Percentiles rank a stretch among this genome's conserved stretches.
Evolutionary conservation across 2,888 invertebrate species (phyloP).

Genomic region (Tiliacea aurago): DNA sequence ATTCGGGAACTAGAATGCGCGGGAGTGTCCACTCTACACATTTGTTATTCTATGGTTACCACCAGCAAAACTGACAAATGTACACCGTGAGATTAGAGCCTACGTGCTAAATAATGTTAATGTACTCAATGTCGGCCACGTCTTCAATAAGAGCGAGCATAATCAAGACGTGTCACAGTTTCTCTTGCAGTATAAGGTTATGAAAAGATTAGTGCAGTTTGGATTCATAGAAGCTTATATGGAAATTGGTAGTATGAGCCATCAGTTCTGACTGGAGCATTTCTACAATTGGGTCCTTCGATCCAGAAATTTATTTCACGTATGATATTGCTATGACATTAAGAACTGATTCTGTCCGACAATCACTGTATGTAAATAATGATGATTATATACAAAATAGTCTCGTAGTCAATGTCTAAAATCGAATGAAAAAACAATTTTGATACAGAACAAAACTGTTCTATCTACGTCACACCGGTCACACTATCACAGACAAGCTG

Average conservation of each 20-base stretch:
- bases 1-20: not conserved
- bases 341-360: not conserved
- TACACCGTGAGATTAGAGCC: conserved; percentile 51
- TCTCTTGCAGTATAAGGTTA: conserved; percentile 25
- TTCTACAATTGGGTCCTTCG: not conserved
- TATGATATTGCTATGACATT: not conserved
- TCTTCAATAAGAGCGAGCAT: conserved; percentile 57
- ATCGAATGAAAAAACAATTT: not conserved
- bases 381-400: not conserved
- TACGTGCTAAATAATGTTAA: conserved; percentile 62
- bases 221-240: not conserved
- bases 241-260: not conserved
- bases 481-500: not conserved
- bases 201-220: conserved; percentile 15
- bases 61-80: conserved; percentile 32
- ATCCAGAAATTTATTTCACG: not conserved
- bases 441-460: not conserved
- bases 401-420: not conserved
- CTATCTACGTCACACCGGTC: not conserved
- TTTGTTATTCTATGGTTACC: conserved; percentile 2
- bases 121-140: conserved; percentile 47
- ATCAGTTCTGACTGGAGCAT: not conserved
- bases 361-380: not conserved
- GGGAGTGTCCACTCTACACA: not conserved
- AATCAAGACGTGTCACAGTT: conserved; percentile 44